Evolutionary conservation across 2,888 invertebrate species (phyloP), one percentile per base, ranked within the genome.

Genomic region (Calliphora vomitoria): DNA sequence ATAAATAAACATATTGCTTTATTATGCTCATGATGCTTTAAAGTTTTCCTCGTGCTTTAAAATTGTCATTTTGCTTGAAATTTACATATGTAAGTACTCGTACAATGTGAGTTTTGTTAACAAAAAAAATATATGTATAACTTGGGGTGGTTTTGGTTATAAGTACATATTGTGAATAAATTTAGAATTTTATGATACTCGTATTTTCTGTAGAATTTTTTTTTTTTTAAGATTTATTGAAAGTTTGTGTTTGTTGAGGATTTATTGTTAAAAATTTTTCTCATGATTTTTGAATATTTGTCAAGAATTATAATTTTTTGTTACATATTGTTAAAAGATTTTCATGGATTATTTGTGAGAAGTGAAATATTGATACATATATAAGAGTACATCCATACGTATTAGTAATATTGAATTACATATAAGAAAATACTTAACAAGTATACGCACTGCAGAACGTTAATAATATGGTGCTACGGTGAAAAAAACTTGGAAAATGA

Each of bases 1-100:
- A 64, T 64, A 64, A 41, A 64, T 41, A 64, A 64, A 64, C 11
- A 64, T 18, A 18, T 41, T 41, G 64, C 35, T 18, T 41, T 25
- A 18, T 8, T 25, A 8, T 18, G 1, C 8, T 8, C 11, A 64
- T 41, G n/a, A 15, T 64, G 11, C 35, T 18, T 38, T 20, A 20
- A 5, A 15, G 3, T 38, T 20, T 55, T 55, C 20, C 20, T 25
- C 4, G 8, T 58, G 11, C 25, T 58, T 58, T 58, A 58, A 58
- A 58, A 25, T 25, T 53, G 3, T 10, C 18, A 3, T 53, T 18
- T 8, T 20, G 15, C 38, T 35, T n/a, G 31, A 44, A 13, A 44
- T 60, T 58, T 25, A 20, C 11, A 1, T 58, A 25, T 13, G 13
- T 60, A 31, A 13, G 31, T 60, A 60, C 31, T 31, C 6, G n/a